Base-by-base conservation (phyloP, 2,797 vertebrate species). In the Pitangus sulphuratus region DNA sequence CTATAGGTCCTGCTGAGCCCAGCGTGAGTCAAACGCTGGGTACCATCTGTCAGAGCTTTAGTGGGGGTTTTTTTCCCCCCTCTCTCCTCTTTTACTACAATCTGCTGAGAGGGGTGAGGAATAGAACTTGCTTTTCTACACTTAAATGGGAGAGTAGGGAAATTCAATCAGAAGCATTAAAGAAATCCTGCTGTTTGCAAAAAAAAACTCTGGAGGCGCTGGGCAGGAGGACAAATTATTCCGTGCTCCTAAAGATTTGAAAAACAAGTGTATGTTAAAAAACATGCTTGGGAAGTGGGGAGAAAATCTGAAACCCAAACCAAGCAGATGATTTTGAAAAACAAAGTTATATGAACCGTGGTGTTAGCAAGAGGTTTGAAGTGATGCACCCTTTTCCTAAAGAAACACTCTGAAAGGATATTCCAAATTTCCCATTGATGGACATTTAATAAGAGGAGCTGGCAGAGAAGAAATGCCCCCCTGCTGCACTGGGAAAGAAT, bases 21-120 rank as follows among this genome's bases (percentile, higher is more conserved):
- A 98, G 99, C 99, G 97, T 98, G 99, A 98, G 98, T 98, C 98
- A 98, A 98, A 98, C 97, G 97, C 99, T 99, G 99, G 99, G 98
- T 98, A 98, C 99, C 99, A 99, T 99, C 99, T 99, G 99, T 99
- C 99, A 98, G 98, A 98, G 98, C 98, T 98, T 99, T 98, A 98
- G 96, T 87, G 72, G 69, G 3, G 0, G 0, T 72, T 58, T 71
- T 78, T 81, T 25, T 57, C 3, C 1, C 14, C 56, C 84, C 84
- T 47, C 95, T 95, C 96, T 91, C 90, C 44, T 88, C 96, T 97
- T 97, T 97, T 95, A 91, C 96, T 90, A 80, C 87, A 98, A 95
- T 97, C 97, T 97, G 97, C 95, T 97, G 83, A 97, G 95, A 94
- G 92, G 96, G 87, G 82, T 89, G 39, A 15, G 4, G 79, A 95